Conservation (phyloP, 1,140 invertebrate species). For the Steinernema feltiae region DNA sequence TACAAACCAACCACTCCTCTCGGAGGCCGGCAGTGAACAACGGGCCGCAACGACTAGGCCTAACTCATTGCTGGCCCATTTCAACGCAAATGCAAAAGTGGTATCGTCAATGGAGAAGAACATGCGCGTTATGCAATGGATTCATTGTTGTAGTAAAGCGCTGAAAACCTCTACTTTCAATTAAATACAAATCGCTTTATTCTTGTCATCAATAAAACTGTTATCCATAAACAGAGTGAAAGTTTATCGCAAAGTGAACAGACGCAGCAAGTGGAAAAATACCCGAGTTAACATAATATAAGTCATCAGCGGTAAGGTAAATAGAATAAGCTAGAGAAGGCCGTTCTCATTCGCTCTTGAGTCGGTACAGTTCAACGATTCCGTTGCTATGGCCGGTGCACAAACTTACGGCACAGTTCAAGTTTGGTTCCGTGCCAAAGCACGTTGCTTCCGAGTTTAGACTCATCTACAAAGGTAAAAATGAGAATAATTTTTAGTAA, state of each 20-base stretch:
- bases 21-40: background rate
- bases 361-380: background rate
- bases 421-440: background rate
- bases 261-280: conserved; percentile 1
- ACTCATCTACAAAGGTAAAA: background rate
- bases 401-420: background rate
- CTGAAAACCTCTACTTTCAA: background rate
- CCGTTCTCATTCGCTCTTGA: background rate
- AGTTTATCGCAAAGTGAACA: conserved; percentile 6
- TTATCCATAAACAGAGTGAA: no score
- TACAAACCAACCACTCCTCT: background rate
- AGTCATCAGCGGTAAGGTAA: background rate
- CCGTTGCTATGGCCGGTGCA: background rate
- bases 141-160: background rate
- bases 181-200: background rate
- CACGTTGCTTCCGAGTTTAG: background rate
- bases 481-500: background rate
- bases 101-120: conserved; percentile 1
- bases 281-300: conserved; percentile 6
- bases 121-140: background rate
- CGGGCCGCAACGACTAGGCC: background rate
- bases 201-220: background rate
- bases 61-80: background rate
- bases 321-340: no score
- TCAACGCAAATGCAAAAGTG: background rate